A percentile compares a stretch with the other conserved stretches of the same genome.
Evolutionary conservation across 2,797 vertebrate genomes (phyloP).

Genomic region (Notoglanidium macrostoma): DNA sequence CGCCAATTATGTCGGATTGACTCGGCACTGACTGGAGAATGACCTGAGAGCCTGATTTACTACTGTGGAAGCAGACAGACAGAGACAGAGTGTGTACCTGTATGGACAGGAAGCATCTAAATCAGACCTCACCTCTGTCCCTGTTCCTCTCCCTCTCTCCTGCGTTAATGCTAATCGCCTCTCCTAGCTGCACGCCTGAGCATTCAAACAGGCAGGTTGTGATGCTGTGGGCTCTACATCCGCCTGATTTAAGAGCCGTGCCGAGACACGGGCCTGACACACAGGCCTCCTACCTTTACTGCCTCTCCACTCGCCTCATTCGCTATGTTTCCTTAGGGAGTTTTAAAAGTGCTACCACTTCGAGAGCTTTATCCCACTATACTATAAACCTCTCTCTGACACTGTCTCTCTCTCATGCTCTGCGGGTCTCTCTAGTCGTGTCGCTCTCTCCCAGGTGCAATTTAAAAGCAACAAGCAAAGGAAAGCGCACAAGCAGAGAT

Average conservation of each 20-base stretch:
- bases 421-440: constrained; percentile 25
- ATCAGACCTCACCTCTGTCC: constrained; percentile 63
- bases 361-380: constrained; percentile 13
- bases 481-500: constrained; percentile 67
- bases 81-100: constrained; percentile 62
- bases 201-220: constrained; percentile 35
- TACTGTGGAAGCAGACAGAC: constrained; percentile 64
- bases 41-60: constrained; percentile 79
- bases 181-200: constrained; percentile 30
- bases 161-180: constrained; percentile 51
- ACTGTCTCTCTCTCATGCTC: not conserved
- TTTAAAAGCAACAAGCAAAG: constrained; percentile 64
- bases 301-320: not conserved
- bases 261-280: constrained; percentile 21
- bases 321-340: not conserved
- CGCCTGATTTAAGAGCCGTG: constrained; percentile 72
- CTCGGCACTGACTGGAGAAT: constrained; percentile 75
- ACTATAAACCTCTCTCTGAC: constrained; percentile 25
- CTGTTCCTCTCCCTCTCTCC: constrained; percentile 22
- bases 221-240: constrained; percentile 56
- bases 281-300: not conserved
- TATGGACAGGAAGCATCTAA: constrained; percentile 69
- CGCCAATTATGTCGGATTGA: constrained; percentile 78
- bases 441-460: constrained; percentile 68
- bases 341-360: constrained; percentile 16